A percentile compares a stretch with the other conserved stretches of the same genome.
Conservation (phyloP, 2,888 invertebrate species). For the Adela reaumurella region DNA sequence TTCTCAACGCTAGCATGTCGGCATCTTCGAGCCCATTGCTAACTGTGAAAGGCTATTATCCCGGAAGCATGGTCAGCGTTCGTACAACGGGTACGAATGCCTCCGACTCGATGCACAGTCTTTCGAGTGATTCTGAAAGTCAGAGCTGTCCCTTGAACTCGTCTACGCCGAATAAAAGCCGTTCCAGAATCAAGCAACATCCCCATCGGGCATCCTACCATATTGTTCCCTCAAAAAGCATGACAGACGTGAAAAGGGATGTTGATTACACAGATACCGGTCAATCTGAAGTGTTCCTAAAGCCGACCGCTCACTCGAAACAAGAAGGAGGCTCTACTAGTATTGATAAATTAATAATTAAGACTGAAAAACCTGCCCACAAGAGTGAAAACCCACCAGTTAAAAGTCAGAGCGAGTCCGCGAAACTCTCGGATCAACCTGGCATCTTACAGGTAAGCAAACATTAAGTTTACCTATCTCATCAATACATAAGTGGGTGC, state of each 20-base stretch:
- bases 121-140: conserved; percentile 63
- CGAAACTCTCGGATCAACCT: conserved; percentile 35
- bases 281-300: conserved; percentile 28
- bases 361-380: conserved; percentile 35
- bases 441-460: conserved; percentile 62
- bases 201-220: conserved; percentile 22
- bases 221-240: conserved; percentile 58
- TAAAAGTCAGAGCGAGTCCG: conserved; percentile 18
- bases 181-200: conserved; percentile 44
- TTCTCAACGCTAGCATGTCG: conserved; percentile 58
- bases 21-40: conserved; percentile 69
- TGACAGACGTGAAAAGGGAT: conserved; percentile 59
- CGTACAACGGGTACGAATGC: conserved; percentile 57
- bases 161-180: conserved; percentile 52
- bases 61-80: conserved; percentile 62
- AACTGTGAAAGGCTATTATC: conserved; percentile 58
- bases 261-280: conserved; percentile 43
- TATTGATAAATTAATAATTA: conserved; percentile 50
- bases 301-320: conserved; percentile 37
- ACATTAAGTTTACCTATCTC: too few species aligned
- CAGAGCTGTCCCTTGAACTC: conserved; percentile 51
- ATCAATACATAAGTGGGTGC: too few species aligned
- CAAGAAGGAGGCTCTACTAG: conserved; percentile 42
- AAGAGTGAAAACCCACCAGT: conserved; percentile 20
- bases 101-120: conserved; percentile 64